A percentile compares a stretch with the other conserved stretches of the same genome.
These are phyloP conservation scores for Ameiurus melas DNA, from an alignment of 2,113 vertebrate genomes.

Conservation along the genomic window DNA sequence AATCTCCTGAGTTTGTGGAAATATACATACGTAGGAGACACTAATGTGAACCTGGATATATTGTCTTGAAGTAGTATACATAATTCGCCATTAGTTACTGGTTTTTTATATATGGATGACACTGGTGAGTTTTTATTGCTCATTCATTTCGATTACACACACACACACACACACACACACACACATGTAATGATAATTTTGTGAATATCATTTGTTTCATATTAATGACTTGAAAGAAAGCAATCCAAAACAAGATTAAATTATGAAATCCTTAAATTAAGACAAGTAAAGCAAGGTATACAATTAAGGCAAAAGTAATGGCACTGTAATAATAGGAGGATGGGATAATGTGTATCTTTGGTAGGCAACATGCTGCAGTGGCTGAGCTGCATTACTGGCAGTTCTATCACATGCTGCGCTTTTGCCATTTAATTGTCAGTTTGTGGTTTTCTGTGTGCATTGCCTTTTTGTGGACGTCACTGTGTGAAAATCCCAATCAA, in stretches of 20 bases:
- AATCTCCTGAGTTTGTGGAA: neutral
- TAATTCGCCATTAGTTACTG: neutral
- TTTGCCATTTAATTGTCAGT: neutral
- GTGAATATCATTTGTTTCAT: neutral
- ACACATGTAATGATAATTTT: neutral
- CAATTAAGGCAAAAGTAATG: neutral
- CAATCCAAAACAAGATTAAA: neutral
- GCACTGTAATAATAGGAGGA: neutral
- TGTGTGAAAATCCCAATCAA: neutral
- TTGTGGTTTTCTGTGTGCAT: neutral
- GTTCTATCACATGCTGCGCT: neutral
- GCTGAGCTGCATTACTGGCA: too few relatives aligned
- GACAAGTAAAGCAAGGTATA: neutral
- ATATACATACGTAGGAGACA: neutral
- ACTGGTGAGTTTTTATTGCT: neutral
- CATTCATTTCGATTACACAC: neutral
- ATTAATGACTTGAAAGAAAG: neutral
- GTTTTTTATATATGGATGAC: neutral
- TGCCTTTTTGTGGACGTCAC: neutral
- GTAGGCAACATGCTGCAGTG: too few relatives aligned
- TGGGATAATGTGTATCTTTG: neutral
- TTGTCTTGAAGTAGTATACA: neutral
- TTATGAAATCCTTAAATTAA: neutral
- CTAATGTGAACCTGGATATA: neutral
- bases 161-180: neutral